Evolutionary conservation across 2,113 vertebrate genomes (phyloP), one percentile per base, ranked within the genome.

Genomic region (Apodemus speciosus): DNA sequence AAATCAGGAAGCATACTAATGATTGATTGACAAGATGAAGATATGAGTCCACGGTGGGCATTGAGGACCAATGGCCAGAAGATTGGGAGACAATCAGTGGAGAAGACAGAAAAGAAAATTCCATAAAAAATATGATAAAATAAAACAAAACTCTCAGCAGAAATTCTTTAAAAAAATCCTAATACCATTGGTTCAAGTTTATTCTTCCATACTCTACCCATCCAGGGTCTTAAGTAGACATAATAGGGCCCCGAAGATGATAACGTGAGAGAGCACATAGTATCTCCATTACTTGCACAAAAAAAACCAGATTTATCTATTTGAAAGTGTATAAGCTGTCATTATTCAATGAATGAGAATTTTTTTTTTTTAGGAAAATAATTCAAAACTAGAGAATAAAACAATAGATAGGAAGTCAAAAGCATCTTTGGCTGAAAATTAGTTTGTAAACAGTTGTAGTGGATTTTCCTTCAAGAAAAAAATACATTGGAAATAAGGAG

Each of bases 311-410:
- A 23, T 64, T 51, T 40, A 53, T 2, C 53, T n/a, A 4, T 76
- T n/a, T 71, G 30, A 80, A 27, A n/a, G 4, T 76, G 0, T 35
- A 0, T 27, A 40, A 30, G 4, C 1, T 35, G 2, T 11, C 84
- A 11, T 14, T 51, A 35, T 6, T 56, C 7, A 77, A 49, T 77
- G 18, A 43, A 66, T 21, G 23, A 7, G 53, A 88, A 20, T 1
- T 71, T 60, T 8, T 1, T 71, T 60, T 8, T 30, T 35, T 64
- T 40, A 18, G n/a, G 71, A 77, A 92, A 64, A 27, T 9, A 80
- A 66, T 81, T 81, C 6, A 69, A 95, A 89, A 66, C 27, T 38
- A 79, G 21, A 85, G 21, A 75, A 86, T 35, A 69, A 89, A 88
- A 38, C 1, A 84, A 68, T 7, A 10, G 0, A 40, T 27, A 7